Conservation (phyloP, 1,140 invertebrate genomes). For the Papilio polyxenes region DNA sequence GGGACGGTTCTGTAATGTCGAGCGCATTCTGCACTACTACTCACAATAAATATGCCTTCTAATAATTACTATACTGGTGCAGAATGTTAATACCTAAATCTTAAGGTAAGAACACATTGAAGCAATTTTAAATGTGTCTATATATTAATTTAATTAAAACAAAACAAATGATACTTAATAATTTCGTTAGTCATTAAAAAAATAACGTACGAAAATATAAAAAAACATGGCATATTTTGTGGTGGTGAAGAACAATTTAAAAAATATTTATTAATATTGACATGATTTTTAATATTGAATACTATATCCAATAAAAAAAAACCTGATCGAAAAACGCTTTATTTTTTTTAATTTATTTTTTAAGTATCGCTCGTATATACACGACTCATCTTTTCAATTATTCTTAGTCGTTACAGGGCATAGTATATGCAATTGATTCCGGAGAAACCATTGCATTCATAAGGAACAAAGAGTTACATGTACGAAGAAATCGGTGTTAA, state of each 20-base stretch:
- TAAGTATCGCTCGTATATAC: background rate
- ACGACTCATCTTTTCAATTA: background rate
- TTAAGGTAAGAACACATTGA: conserved; percentile 8
- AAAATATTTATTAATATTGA: too few relatives aligned
- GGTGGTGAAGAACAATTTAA: too few relatives aligned
- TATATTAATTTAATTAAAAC: background rate
- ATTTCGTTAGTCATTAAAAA: too few relatives aligned
- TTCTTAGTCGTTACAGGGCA: background rate
- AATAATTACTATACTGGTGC: conserved; percentile 24
- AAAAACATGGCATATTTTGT: too few relatives aligned
- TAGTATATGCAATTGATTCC: background rate
- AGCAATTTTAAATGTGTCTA: too few relatives aligned
- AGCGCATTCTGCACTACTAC: conserved; percentile 18
- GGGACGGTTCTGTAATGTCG: conserved; percentile 7
- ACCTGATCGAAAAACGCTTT: too few relatives aligned
- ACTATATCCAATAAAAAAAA: too few relatives aligned
- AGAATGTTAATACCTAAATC: conserved; percentile 19
- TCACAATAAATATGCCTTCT: conserved; percentile 34
- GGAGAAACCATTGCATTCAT: background rate
- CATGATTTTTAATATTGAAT: too few relatives aligned
- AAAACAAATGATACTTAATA: too few relatives aligned
- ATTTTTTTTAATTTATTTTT: background rate
- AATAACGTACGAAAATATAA: too few relatives aligned
- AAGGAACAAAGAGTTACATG: background rate
- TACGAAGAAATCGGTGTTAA: background rate